Evolutionary conservation across 2,797 vertebrate species (phyloP), one percentile per base, ranked within the genome.

Genomic region (Odontamblyopus lacepedii): DNA sequence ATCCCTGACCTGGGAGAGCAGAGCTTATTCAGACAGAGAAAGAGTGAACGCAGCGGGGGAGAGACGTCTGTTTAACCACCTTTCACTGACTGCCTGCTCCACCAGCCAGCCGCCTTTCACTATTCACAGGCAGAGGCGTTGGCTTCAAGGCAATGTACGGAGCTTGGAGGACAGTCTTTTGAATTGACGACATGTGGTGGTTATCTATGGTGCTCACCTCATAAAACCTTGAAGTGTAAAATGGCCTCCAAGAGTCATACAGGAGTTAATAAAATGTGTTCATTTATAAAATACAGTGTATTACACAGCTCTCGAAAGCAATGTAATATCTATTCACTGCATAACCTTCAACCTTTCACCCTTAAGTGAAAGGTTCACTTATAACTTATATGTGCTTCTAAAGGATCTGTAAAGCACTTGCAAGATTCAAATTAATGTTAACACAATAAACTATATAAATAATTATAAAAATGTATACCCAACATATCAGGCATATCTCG

Each of bases 1-100:
- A 88, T 94, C 92, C 85, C 90, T 93, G 93, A 93, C 94, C 94
- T 93, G 91, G 90, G 89, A 92, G 92, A 92, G 89, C 87, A 79
- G 85, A 90, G 91, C 92, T 92, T 90, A 89, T 94, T 92, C 91
- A 89, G 90, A 91, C 88, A 80, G 91, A 92, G 91, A 92, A 92
- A 91, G 81, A 77, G 73, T 70, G 76, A 26, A 65, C 87, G 66
- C 92, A 92, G 90, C 90, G 80, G 88, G 91, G 88, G 90, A 80
- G 12, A 76, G 75, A 81, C 88, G 88, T 88, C 93, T 89, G 70
- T 92, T 92, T 92, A 92, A 87, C 89, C 60, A 72, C 82, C 77
- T 88, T 91, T 90, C 85, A 86, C 86, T 81, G 74, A 80, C 81
- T 72, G 82, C 78, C 62, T 73, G 82, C 78, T 84, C 79, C 79